These are phyloP conservation scores for Phallusia fumigata DNA, from an alignment of 23 tunicate genomes.

Conservation along the genomic window DNA sequence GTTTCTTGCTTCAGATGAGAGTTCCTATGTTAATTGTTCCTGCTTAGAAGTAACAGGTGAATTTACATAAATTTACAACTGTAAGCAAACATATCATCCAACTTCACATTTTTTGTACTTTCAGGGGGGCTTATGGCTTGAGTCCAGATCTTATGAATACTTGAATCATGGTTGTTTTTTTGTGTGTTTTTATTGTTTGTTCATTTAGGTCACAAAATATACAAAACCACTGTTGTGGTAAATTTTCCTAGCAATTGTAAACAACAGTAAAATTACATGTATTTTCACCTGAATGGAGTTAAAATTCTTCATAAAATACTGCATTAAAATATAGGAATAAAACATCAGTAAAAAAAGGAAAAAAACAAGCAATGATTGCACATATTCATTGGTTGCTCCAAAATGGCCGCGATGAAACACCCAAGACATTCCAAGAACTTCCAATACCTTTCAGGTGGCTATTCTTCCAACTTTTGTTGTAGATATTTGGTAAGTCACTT, in stretches of 20 bases:
- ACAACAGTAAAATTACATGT: too few species aligned
- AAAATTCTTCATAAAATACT: neutral
- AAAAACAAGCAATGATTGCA: neutral
- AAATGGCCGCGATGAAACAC: slow-evolving; percentile 35
- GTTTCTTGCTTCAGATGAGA: slow-evolving; percentile 79
- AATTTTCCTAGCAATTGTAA: too few species aligned
- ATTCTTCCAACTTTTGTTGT: neutral
- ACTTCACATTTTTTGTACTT: neutral
- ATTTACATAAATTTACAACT: too few species aligned
- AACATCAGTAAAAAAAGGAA: neutral
- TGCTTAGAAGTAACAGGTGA: slow-evolving; percentile 71
- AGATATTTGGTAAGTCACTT: neutral
- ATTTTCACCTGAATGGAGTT: too few species aligned
- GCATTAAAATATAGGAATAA: slow-evolving; percentile 5
- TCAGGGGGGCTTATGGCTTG: slow-evolving; percentile 10
- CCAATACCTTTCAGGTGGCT: slow-evolving; percentile 6
- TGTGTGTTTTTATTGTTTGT: neutral
- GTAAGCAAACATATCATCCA: too few species aligned
- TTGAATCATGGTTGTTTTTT: neutral
- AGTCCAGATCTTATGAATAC: neutral
- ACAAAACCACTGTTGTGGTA: neutral
- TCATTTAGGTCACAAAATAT: neutral
- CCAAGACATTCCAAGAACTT: slow-evolving; percentile 77
- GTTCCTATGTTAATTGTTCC: slow-evolving; percentile 72
- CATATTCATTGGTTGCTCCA: slow-evolving; percentile 10